A percentile compares a stretch with the other conserved stretches of the same genome.
Evolutionary conservation across 1,140 invertebrate genomes (phyloP).

Genomic region (Anthonomus grandis): DNA sequence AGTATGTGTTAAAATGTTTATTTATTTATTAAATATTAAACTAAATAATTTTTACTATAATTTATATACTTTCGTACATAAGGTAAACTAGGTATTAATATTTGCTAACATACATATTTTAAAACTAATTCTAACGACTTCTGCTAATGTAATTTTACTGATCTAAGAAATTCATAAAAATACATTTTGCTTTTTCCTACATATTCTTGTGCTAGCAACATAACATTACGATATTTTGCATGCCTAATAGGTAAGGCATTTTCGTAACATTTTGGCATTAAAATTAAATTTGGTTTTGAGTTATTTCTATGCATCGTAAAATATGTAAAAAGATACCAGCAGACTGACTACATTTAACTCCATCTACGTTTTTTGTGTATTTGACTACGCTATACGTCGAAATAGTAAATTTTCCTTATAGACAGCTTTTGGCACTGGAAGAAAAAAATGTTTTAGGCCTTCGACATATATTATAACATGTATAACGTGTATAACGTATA

Average conservation of each 20-base stretch:
- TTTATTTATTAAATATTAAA: too few relatives aligned
- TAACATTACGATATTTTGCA: not conserved
- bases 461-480: too few relatives aligned
- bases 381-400: not conserved
- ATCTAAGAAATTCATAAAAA: not conserved
- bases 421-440: not conserved
- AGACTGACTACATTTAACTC: not conserved
- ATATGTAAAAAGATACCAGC: not conserved
- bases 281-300: not conserved
- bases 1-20: too few relatives aligned
- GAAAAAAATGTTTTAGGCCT: not conserved
- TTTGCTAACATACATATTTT: too few relatives aligned
- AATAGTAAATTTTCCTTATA: not conserved
- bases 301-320: not conserved
- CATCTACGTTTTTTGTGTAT: not conserved
- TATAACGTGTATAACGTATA: too few relatives aligned
- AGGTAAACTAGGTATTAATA: too few relatives aligned
- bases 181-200: not conserved
- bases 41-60: too few relatives aligned
- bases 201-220: not conserved
- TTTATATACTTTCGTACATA: too few relatives aligned
- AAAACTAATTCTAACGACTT: too few relatives aligned
- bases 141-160: too few relatives aligned
- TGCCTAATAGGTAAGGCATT: not conserved
- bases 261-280: too few relatives aligned